Evolutionary conservation across 2,113 vertebrate genomes (phyloP).

Genomic region (Neodon shergylaensis): DNA sequence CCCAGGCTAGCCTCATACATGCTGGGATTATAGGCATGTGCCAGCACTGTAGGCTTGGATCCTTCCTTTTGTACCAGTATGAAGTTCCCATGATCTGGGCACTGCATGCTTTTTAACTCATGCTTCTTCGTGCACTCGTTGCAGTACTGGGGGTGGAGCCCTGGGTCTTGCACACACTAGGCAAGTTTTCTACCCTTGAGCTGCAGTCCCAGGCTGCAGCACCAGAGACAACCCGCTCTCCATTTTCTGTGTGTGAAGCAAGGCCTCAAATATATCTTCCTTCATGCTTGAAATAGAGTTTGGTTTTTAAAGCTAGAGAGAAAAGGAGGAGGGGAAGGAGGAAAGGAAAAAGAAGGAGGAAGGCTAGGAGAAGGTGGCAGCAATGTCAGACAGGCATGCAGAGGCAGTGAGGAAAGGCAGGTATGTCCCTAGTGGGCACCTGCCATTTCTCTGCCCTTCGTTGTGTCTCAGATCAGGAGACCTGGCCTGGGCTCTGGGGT

Average conservation of each 20-base stretch:
- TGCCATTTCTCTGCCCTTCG: background rate
- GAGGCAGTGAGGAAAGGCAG: background rate
- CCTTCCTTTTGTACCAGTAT: background rate
- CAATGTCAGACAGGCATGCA: rapidly evolving
- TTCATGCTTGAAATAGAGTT: background rate
- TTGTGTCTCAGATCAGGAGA: background rate
- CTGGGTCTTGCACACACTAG: too few relatives aligned
- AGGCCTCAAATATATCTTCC: background rate
- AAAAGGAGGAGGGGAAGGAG: background rate
- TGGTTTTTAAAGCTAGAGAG: background rate
- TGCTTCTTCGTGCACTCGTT: background rate
- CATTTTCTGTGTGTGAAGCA: background rate
- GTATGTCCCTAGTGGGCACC: rapidly evolving
- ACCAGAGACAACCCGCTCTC: too few relatives aligned
- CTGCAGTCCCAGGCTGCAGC: rapidly evolving
- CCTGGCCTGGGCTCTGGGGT: background rate
- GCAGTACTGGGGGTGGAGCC: background rate
- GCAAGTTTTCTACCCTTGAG: too few relatives aligned
- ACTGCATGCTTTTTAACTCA: rapidly evolving
- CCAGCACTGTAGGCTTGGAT: background rate
- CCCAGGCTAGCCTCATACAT: background rate
- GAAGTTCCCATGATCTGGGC: background rate
- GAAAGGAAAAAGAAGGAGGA: background rate
- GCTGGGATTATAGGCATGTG: background rate
- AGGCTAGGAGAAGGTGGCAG: background rate